These are phyloP conservation scores for Adelosebastes latens DNA, from an alignment of 2,797 vertebrate genomes.

Conservation along the genomic window DNA sequence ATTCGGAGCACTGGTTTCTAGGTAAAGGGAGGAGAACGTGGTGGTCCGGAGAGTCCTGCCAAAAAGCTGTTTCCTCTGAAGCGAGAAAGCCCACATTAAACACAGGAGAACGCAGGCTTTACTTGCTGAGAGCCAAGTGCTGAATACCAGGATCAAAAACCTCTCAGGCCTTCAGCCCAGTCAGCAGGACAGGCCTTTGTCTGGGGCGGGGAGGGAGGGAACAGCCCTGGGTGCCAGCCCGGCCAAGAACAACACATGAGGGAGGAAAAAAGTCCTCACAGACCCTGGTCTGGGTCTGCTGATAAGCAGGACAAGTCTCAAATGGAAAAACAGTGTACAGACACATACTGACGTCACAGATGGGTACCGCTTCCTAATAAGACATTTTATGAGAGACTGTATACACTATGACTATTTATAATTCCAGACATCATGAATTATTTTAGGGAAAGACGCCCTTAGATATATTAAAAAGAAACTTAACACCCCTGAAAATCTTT, in stretches of 20 bases:
- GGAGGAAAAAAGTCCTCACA: constrained; percentile 15
- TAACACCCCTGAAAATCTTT: not conserved
- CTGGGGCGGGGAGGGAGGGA: constrained; percentile 23
- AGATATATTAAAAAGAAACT: not conserved
- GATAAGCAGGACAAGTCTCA: constrained; percentile 25
- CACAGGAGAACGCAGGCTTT: constrained; percentile 48
- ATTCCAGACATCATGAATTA: not conserved
- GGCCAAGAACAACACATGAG: constrained; percentile 63
- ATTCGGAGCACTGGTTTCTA: constrained; percentile 7
- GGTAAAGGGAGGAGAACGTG: constrained; percentile 29
- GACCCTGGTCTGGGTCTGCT: constrained; percentile 10
- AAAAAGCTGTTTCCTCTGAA: constrained; percentile 59
- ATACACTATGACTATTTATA: not conserved
- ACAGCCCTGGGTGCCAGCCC: not conserved
- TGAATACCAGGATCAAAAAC: constrained; percentile 60
- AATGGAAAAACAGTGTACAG: not conserved
- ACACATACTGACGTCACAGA: not conserved
- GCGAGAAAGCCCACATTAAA: constrained; percentile 48
- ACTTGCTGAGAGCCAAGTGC: constrained; percentile 47
- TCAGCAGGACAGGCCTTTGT: constrained; percentile 63
- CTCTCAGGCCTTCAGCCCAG: constrained; percentile 48
- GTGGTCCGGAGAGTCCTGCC: constrained; percentile 46
- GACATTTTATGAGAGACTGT: not conserved
- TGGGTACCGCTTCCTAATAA: not conserved
- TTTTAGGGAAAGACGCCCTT: not conserved